These are phyloP conservation scores for Percopsis transmontana DNA, from an alignment of 2,113 vertebrate species.

Conservation along the genomic window DNA sequence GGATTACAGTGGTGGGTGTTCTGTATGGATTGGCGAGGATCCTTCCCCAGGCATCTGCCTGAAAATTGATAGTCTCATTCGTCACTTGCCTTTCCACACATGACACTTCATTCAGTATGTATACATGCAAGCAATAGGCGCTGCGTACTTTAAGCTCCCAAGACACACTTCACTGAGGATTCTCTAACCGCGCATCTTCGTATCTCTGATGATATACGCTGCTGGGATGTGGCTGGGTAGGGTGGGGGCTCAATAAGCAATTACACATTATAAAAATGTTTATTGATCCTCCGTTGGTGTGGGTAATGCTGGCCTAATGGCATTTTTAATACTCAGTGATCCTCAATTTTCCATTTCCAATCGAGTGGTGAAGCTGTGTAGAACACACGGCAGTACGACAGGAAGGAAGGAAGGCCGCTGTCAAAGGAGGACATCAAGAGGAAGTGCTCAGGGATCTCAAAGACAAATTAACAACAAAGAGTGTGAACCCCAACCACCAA, in stretches of 20 bases:
- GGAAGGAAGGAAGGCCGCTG: background rate
- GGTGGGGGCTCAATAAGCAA: conserved; percentile 2
- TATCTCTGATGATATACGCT: background rate
- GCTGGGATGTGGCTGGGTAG: background rate
- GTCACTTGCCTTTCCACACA: conserved; percentile 53
- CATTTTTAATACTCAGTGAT: background rate
- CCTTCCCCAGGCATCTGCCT: conserved; percentile 54
- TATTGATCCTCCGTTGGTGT: background rate
- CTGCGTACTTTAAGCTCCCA: conserved; percentile 52
- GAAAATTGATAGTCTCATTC: conserved; percentile 66
- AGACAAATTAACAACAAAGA: conserved; percentile 32
- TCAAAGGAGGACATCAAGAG: too few relatives aligned
- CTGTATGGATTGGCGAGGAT: conserved; percentile 45
- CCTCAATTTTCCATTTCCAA: background rate
- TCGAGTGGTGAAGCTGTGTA: background rate
- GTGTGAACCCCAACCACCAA: conserved; percentile 15
- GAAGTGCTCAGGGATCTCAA: background rate
- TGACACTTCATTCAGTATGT: conserved; percentile 64
- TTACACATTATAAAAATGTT: conserved; percentile 6
- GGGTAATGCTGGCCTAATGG: background rate
- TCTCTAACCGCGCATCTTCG: conserved; percentile 19
- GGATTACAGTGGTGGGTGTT: conserved; percentile 50
- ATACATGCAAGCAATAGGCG: conserved; percentile 47
- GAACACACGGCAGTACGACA: background rate
- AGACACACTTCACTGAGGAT: conserved; percentile 50